phyloP scores from a whole-genome alignment of 2,113 vertebrate genomes.

The Zootoca vivipara region DNA sequence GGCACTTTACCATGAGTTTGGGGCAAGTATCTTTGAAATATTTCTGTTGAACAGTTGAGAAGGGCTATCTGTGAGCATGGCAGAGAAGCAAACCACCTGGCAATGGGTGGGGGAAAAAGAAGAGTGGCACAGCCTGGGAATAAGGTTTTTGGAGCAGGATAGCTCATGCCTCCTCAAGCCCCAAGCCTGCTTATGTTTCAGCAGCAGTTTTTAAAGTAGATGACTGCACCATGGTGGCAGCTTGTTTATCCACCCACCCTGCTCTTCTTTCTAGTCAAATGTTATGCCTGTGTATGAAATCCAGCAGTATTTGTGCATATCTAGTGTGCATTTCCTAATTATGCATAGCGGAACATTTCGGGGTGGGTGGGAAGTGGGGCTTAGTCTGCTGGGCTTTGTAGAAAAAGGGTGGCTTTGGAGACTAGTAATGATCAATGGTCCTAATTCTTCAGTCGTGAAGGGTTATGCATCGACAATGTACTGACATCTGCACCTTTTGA shows the following conservation, averaged over 20 bases:
- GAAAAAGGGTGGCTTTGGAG: neutral
- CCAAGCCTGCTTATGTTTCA: too few relatives aligned
- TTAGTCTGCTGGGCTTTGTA: neutral
- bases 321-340: too few relatives aligned
- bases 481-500: neutral
- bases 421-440: neutral
- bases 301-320: too few relatives aligned
- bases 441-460: neutral
- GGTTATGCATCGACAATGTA: neutral
- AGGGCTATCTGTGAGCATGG: too few relatives aligned
- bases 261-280: too few relatives aligned
- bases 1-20: neutral
- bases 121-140: neutral
- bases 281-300: too few relatives aligned
- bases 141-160: too few relatives aligned
- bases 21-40: neutral
- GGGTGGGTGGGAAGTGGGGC: neutral
- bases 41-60: neutral
- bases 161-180: too few relatives aligned
- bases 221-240: too few relatives aligned
- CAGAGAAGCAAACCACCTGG: neutral
- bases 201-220: too few relatives aligned
- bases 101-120: neutral
- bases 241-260: too few relatives aligned
- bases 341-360: too few relatives aligned